Evolutionary conservation across 2,797 vertebrate genomes (phyloP).

Genomic region (Gymnocypris eckloni): DNA sequence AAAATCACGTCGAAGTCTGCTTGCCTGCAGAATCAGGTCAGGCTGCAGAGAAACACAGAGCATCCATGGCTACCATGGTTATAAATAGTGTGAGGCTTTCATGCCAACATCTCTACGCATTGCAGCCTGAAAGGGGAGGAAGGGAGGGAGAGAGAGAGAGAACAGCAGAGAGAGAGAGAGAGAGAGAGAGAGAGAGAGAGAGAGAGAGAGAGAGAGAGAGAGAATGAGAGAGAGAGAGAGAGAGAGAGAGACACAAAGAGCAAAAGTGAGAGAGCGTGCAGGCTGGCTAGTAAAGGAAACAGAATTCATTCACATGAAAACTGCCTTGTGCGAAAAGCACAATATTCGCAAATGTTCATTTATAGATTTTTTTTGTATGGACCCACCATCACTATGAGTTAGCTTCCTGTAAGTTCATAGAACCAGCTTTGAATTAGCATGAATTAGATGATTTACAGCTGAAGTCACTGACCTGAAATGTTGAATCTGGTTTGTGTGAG

Average conservation of each 20-base stretch:
- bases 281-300: slow-evolving; percentile 63
- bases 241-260: slow-evolving; percentile 39
- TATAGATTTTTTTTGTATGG: background rate
- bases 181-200: slow-evolving; percentile 51
- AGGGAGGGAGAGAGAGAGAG: background rate
- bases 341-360: background rate
- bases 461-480: slow-evolving; percentile 43
- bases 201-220: slow-evolving; percentile 36
- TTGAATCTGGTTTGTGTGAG: slow-evolving; percentile 40
- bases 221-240: slow-evolving; percentile 40
- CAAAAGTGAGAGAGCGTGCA: slow-evolving; percentile 51
- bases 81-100: slow-evolving; percentile 68
- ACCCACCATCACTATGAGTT: background rate
- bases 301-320: slow-evolving; percentile 66
- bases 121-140: slow-evolving; percentile 53
- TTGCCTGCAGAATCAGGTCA: slow-evolving; percentile 57
- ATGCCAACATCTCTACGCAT: slow-evolving; percentile 64
- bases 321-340: slow-evolving; percentile 58
- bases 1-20: slow-evolving; percentile 20
- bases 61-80: slow-evolving; percentile 59
- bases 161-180: slow-evolving; percentile 5
- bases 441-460: slow-evolving; percentile 34
- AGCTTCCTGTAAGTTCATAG: background rate
- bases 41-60: slow-evolving; percentile 49
- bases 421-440: slow-evolving; percentile 17